These are phyloP conservation scores for Lumbricus terrestris DNA, from an alignment of 2,888 invertebrate genomes.

Conservation along the genomic window DNA sequence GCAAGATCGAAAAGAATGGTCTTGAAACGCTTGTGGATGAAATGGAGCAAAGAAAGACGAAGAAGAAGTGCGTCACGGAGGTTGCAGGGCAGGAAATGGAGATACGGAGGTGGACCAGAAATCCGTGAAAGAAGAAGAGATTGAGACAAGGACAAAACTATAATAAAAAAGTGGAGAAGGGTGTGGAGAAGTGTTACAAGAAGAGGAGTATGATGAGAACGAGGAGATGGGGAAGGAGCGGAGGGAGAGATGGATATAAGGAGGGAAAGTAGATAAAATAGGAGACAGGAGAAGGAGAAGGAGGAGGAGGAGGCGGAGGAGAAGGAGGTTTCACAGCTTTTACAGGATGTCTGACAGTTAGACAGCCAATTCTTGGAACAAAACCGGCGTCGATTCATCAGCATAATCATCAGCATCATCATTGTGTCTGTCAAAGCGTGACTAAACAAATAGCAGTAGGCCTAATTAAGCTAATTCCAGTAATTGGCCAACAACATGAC, in stretches of 20 bases:
- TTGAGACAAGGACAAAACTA: too few species aligned
- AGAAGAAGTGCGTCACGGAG: background rate
- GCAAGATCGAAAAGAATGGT: too few species aligned
- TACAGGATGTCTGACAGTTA: background rate
- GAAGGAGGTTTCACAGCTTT: background rate
- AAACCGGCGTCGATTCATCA: background rate
- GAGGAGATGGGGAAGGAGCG: background rate
- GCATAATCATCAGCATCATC: too few species aligned
- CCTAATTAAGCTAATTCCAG: background rate
- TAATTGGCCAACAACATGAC: background rate
- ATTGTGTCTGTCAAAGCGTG: background rate
- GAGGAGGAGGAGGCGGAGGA: background rate
- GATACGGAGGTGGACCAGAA: too few species aligned
- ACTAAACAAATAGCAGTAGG: background rate
- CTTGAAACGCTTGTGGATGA: too few species aligned
- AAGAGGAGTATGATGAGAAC: background rate
- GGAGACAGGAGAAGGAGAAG: background rate
- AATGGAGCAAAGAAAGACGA: too few species aligned
- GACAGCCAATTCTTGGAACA: background rate
- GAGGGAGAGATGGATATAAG: too few species aligned
- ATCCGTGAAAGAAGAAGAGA: too few species aligned
- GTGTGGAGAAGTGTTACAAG: background rate
- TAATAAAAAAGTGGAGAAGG: background rate
- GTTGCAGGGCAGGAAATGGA: background rate
- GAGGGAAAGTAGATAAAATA: too few species aligned